These are phyloP conservation scores for Neoscelio sp. DNA, from an alignment of 2,888 invertebrate genomes.

Conservation along the genomic window DNA sequence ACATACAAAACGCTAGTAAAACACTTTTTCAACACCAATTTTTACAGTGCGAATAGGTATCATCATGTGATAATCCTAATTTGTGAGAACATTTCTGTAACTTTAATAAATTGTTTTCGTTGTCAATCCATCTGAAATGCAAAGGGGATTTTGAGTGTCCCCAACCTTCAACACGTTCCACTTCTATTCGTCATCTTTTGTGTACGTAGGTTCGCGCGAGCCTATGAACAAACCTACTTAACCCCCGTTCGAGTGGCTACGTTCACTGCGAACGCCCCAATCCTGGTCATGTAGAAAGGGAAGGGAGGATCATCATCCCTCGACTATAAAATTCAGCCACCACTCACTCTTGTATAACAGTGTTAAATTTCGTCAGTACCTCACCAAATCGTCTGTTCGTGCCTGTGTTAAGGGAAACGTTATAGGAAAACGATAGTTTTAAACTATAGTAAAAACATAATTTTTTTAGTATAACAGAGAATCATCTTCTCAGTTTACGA, in stretches of 20 bases:
- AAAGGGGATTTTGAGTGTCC: not conserved
- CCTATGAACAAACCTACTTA: slow-evolving; percentile 69
- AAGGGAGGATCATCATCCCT: slow-evolving; percentile 56
- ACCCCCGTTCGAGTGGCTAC: slow-evolving; percentile 63
- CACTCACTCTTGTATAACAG: slow-evolving; percentile 34
- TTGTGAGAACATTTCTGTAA: too few relatives aligned
- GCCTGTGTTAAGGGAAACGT: too few relatives aligned
- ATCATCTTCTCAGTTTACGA: too few relatives aligned
- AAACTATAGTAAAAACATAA: not conserved
- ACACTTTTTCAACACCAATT: too few relatives aligned
- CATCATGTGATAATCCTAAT: too few relatives aligned
- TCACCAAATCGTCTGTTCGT: slow-evolving; percentile 1
- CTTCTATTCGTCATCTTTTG: not conserved
- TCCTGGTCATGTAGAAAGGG: slow-evolving; percentile 72
- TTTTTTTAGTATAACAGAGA: too few relatives aligned
- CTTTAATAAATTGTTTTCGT: too few relatives aligned
- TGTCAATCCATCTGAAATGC: too few relatives aligned
- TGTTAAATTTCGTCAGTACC: slow-evolving; percentile 32
- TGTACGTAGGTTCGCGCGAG: slow-evolving; percentile 23
- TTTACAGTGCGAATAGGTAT: too few relatives aligned
- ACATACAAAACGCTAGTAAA: too few relatives aligned
- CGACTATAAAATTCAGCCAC: slow-evolving; percentile 64
- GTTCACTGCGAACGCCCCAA: slow-evolving; percentile 74
- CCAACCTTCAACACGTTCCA: not conserved
- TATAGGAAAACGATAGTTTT: too few relatives aligned